These are phyloP conservation scores for Varecia variegata DNA, from an alignment of 2,797 vertebrate genomes.

Conservation along the genomic window DNA sequence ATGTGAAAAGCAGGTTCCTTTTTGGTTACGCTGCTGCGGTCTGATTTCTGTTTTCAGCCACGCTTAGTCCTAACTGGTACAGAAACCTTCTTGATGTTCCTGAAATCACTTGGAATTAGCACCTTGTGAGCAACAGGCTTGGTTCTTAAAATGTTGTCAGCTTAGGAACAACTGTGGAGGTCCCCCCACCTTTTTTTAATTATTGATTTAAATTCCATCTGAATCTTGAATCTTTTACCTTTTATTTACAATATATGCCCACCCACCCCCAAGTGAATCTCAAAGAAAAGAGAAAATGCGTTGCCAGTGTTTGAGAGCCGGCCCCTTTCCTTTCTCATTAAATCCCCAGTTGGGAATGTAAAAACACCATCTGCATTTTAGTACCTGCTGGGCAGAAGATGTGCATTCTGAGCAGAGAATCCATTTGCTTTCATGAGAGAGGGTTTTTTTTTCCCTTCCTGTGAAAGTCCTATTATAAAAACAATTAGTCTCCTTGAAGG, in stretches of 20 bases:
- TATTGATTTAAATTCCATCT: conserved; percentile 26
- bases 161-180: background rate
- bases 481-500: conserved; percentile 70
- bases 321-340: background rate
- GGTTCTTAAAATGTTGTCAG: background rate
- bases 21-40: background rate
- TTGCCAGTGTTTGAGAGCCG: background rate
- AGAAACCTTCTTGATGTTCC: background rate
- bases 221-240: background rate
- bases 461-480: conserved; percentile 74
- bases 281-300: background rate
- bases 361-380: conserved; percentile 51
- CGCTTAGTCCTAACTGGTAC: background rate
- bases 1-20: background rate
- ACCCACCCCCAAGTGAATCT: background rate
- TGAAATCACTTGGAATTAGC: background rate
- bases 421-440: conserved; percentile 70
- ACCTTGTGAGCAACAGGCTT: background rate
- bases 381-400: conserved; percentile 66
- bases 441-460: conserved; percentile 1
- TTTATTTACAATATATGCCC: background rate
- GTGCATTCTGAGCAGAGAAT: conserved; percentile 51
- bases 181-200: background rate
- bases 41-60: background rate
- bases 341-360: conserved; percentile 28